These are phyloP conservation scores for Syritta pipiens DNA, from an alignment of 2,888 invertebrate genomes.

Conservation along the genomic window DNA sequence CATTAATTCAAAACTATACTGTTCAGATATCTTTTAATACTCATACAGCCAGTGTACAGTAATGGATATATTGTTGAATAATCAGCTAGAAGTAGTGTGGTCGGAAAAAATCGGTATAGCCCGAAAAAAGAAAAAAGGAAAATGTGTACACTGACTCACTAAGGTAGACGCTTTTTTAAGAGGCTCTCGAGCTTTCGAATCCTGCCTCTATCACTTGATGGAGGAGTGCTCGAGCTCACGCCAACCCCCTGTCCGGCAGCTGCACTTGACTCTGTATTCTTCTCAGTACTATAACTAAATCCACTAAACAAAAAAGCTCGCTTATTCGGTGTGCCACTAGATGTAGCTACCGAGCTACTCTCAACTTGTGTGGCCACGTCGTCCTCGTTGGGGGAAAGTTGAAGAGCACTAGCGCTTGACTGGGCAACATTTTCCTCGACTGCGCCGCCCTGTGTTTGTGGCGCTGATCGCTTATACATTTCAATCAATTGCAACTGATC, in stretches of 20 bases:
- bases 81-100: too few relatives aligned
- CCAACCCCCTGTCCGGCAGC: background rate
- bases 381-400: background rate
- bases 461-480: slow-evolving; percentile 80
- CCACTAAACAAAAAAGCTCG: slow-evolving; percentile 76
- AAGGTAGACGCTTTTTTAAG: slow-evolving; percentile 81
- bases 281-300: slow-evolving; percentile 71
- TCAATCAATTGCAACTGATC: slow-evolving; percentile 83
- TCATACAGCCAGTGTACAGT: too few relatives aligned
- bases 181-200: slow-evolving; percentile 82
- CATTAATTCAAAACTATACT: too few relatives aligned
- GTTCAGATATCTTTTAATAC: too few relatives aligned
- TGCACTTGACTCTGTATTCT: slow-evolving; percentile 71
- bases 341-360: slow-evolving; percentile 36
- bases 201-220: slow-evolving; percentile 79
- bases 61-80: too few relatives aligned
- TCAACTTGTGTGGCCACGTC: slow-evolving; percentile 35
- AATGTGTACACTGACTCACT: too few relatives aligned
- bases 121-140: too few relatives aligned
- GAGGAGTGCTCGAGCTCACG: slow-evolving; percentile 56
- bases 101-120: too few relatives aligned
- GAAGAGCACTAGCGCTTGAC: slow-evolving; percentile 21
- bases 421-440: slow-evolving; percentile 39
- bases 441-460: slow-evolving; percentile 72
- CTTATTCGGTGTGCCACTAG: slow-evolving; percentile 74